Conservation (phyloP, 2,888 invertebrate genomes). For the Hemaris fuciformis region DNA sequence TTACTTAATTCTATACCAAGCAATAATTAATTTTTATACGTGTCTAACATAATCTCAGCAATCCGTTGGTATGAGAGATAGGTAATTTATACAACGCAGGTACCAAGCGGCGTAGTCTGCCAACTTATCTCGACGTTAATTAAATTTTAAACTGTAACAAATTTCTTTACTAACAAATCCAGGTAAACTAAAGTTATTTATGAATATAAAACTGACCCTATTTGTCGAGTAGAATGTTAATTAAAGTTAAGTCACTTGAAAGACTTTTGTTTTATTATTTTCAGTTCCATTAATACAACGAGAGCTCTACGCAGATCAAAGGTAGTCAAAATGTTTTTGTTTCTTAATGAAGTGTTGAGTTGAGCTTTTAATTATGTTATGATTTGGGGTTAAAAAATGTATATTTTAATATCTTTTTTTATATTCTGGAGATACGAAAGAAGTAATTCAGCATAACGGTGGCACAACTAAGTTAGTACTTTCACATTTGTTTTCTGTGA, state of each 20-base stretch:
- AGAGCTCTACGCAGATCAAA: background rate
- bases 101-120: background rate
- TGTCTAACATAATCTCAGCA: too few relatives aligned
- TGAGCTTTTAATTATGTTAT: background rate
- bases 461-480: too few relatives aligned
- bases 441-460: too few relatives aligned
- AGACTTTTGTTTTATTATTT: constrained; percentile 6
- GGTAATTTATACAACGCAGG: background rate
- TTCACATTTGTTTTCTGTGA: background rate
- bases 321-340: background rate
- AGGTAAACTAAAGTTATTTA: constrained; percentile 2
- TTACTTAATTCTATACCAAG: too few relatives aligned
- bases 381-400: background rate
- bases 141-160: constrained; percentile 5
- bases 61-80: background rate
- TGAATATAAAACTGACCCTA: constrained; percentile 7
- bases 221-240: constrained; percentile 1
- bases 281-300: background rate
- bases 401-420: background rate
- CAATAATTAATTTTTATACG: too few relatives aligned
- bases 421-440: background rate
- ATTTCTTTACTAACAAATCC: background rate
- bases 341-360: background rate
- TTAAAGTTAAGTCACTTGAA: constrained; percentile 6
- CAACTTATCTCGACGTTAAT: background rate